These are phyloP conservation scores for Penaeus monodon DNA, from an alignment of 2,888 invertebrate genomes.

Conservation along the genomic window DNA sequence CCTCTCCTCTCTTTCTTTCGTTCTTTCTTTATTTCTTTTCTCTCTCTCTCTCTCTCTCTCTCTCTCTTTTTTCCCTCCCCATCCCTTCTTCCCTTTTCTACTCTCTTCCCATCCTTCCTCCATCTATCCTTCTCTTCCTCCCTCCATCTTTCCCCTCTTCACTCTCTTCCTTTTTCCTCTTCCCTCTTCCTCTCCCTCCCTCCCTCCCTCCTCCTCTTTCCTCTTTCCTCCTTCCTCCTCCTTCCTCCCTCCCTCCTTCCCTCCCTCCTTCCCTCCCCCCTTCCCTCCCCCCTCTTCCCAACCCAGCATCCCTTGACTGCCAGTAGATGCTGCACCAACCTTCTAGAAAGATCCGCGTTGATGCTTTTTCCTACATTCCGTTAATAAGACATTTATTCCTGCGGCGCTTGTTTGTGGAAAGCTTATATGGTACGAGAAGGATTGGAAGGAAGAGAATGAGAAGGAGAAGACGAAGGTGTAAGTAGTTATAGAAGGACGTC, in stretches of 20 bases:
- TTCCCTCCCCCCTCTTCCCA: neutral
- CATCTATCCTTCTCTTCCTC: neutral
- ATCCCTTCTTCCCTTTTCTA: neutral
- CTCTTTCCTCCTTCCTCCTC: neutral
- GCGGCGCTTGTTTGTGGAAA: too few species aligned
- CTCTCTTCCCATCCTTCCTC: neutral
- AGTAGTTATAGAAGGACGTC: too few species aligned
- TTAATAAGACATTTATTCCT: too few species aligned
- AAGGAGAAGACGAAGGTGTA: too few species aligned
- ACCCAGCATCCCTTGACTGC: neutral
- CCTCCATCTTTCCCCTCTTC: neutral
- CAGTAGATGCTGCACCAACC: too few species aligned
- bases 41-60: neutral
- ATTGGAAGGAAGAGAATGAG: too few species aligned
- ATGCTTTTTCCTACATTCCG: too few species aligned
- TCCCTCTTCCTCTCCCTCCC: too few species aligned
- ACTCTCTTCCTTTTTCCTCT: neutral
- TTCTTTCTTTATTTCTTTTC: neutral
- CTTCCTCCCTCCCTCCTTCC: too few species aligned
- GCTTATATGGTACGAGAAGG: too few species aligned
- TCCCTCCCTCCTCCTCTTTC: neutral
- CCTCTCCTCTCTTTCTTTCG: neutral
- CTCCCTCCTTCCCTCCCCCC: neutral
- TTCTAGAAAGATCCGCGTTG: too few species aligned
- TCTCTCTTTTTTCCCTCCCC: neutral